Evolutionary conservation across 2,113 vertebrate species (phyloP).

Genomic region (Lepidothrix coronata): DNA sequence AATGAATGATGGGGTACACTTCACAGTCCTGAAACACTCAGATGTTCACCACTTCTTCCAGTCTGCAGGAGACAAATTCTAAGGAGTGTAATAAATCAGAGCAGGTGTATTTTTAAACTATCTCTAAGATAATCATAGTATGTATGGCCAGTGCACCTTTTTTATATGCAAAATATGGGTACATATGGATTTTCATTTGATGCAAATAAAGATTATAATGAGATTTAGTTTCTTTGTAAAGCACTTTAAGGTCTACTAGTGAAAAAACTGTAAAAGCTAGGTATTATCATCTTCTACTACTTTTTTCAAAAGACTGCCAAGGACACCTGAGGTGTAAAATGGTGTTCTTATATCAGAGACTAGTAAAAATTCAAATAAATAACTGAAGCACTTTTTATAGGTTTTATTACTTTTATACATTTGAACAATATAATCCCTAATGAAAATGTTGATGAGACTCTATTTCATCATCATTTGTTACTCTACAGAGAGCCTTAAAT

Average conservation of each 20-base stretch:
- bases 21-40: background rate
- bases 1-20: background rate
- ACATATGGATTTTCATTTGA: background rate
- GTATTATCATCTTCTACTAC: background rate
- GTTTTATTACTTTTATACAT: slow-evolving; percentile 5
- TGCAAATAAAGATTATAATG: background rate
- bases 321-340: background rate
- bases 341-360: background rate
- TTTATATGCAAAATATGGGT: background rate
- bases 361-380: slow-evolving; percentile 22
- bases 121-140: background rate
- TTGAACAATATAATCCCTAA: background rate
- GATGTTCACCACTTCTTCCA: background rate
- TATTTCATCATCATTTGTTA: slow-evolving; percentile 9
- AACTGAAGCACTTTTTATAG: background rate
- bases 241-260: background rate
- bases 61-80: background rate
- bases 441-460: background rate
- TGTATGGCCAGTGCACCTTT: background rate
- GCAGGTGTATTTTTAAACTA: background rate
- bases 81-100: background rate
- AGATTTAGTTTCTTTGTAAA: background rate
- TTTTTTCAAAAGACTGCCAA: background rate
- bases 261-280: background rate
- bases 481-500: background rate